These are phyloP conservation scores for Empidonax alnorum DNA, from an alignment of 2,113 vertebrate species.

Conservation along the genomic window DNA sequence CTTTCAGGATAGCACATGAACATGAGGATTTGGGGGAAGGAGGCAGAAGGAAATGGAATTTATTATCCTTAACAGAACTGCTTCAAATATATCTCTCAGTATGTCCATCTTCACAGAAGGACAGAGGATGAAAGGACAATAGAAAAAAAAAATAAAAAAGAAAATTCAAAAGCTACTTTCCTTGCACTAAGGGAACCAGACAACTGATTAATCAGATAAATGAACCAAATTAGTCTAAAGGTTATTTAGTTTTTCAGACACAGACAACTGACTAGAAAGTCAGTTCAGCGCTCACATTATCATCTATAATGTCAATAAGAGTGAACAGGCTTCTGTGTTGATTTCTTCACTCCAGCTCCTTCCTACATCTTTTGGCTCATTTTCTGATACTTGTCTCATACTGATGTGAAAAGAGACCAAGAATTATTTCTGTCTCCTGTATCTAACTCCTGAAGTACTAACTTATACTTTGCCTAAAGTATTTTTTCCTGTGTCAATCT, in stretches of 20 bases:
- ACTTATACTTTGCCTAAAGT: background rate
- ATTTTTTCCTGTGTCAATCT: background rate
- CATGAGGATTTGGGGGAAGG: background rate
- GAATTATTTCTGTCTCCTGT: background rate
- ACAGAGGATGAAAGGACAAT: background rate
- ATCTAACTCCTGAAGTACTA: background rate
- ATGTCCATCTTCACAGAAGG: background rate
- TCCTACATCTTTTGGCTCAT: background rate
- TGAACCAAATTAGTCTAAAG: background rate
- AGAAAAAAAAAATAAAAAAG: background rate
- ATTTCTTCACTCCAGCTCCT: background rate
- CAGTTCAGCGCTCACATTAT: background rate
- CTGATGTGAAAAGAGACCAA: background rate
- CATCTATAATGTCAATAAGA: background rate
- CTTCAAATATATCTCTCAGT: background rate
- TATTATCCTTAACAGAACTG: background rate
- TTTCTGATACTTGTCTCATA: background rate
- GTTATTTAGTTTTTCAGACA: background rate
- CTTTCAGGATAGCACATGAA: background rate
- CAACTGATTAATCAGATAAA: conserved; percentile 5
- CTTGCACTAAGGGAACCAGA: background rate
- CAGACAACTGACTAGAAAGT: background rate
- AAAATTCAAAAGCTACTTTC: background rate
- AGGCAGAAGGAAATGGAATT: background rate
- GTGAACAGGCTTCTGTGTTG: background rate